Evolutionary conservation across 2,797 vertebrate species (phyloP).

Genomic region (Tamandua tetradactyla): DNA sequence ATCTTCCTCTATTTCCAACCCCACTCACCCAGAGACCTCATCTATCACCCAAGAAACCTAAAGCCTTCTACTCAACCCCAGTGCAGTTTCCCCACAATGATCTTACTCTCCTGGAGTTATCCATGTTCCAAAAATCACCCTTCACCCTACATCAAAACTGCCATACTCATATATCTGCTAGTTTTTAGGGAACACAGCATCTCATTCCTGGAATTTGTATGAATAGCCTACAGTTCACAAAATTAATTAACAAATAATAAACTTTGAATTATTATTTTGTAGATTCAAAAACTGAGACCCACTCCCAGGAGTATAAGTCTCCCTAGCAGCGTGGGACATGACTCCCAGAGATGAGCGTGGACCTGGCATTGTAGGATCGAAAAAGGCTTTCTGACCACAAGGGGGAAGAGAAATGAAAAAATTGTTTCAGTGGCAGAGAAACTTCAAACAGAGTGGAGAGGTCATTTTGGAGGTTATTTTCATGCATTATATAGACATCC

Average conservation of each 20-base stretch:
- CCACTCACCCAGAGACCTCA: not conserved
- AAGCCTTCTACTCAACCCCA: not conserved
- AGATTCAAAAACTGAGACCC: conserved; percentile 36
- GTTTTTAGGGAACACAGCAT: not conserved
- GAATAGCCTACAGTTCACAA: not conserved
- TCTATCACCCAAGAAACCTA: not conserved
- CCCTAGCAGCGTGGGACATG: too few species aligned
- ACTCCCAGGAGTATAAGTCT: too few species aligned
- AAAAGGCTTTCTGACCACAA: too few species aligned
- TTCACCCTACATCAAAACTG: not conserved
- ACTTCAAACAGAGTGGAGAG: too few species aligned
- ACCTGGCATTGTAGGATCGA: too few species aligned
- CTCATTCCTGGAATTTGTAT: not conserved
- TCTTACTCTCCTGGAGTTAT: conserved; percentile 5
- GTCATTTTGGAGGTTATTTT: too few species aligned
- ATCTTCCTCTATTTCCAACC: not conserved
- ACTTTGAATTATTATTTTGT: conserved; percentile 29
- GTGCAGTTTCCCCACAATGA: not conserved
- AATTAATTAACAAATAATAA: conserved; percentile 6
- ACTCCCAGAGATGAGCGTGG: too few species aligned
- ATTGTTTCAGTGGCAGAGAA: too few species aligned
- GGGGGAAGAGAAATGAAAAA: too few species aligned
- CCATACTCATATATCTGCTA: not conserved
- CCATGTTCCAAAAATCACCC: not conserved
- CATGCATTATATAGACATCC: too few species aligned